Base-by-base conservation (phyloP, 1,140 invertebrate genomes). In the Charaxes varanes region DNA sequence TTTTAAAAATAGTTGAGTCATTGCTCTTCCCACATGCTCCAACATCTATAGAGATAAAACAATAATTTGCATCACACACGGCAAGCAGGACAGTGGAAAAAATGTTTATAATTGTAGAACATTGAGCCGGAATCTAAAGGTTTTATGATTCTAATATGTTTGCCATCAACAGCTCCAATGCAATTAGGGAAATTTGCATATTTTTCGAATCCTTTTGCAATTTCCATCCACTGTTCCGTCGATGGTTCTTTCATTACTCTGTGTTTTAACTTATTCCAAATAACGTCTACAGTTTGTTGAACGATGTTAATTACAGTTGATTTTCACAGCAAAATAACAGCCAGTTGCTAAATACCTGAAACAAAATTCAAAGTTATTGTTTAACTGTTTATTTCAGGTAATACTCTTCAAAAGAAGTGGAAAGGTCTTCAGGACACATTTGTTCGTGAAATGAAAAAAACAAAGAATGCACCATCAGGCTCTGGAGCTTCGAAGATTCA, bases 31-130 rank as follows among this genome's bases (percentile, higher is more conserved):
- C 38, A 37, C 32, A 42, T 12, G 32, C 7, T 2, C 45, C 38
- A 6, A 37, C 16, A 30, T 48, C 33, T n/a, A 48, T 13, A n/a
- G 4, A 26, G n/a, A 36, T 35, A 36, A 48, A 48, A 34, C 38
- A 41, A 36, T 36, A 48, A 36, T 47, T 35, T 27, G 44, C 30
- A 38, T 47, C 44, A 13, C 35, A 43, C 10, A 43, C 21, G 7
- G 41, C 41, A 3, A 43, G n/a, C 12, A 40, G 13, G 7, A 40
- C 24, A 30, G 32, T 28, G 3, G 32, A 45, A 17, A 32, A 41
- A 41, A 24, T 10, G n/a, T 14, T 32, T 41, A 19, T 41, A 41
- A 15, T 41, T 41, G 17, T 23, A 41, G 17, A 22, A 41, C 3
- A 41, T 19, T 6, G 38, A 41, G 5, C 38, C 38, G n/a, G 18